phyloP scores from a whole-genome alignment of 2,888 invertebrate species.

The Caenorhabditis panamensis region DNA sequence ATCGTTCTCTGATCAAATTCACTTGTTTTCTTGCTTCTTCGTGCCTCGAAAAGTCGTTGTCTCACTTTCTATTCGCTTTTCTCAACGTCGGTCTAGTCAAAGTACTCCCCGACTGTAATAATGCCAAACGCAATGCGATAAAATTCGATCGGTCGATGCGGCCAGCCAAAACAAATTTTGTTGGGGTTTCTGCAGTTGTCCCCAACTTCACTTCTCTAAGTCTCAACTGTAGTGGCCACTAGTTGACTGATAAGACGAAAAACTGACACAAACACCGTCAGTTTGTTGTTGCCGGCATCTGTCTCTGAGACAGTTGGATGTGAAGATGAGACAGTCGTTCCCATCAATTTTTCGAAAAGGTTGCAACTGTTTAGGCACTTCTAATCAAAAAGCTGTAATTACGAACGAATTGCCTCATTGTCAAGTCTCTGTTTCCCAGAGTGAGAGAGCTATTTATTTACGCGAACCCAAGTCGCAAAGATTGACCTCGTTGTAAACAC shows the following conservation, averaged over 20 bases:
- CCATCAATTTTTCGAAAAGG: not conserved
- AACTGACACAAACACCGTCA: conserved; percentile 47
- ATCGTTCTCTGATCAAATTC: not conserved
- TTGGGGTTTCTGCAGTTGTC: conserved; percentile 33
- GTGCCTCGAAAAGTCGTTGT: too few species aligned
- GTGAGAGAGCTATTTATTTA: too few species aligned
- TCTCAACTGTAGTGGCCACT: conserved; percentile 38
- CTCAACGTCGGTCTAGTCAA: too few species aligned
- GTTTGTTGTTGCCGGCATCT: conserved; percentile 45
- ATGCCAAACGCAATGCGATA: not conserved
- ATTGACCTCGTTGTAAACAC: conserved; percentile 28
- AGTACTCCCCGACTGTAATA: not conserved
- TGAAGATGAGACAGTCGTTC: not conserved
- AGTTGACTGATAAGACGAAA: conserved; percentile 47
- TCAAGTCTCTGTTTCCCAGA: too few species aligned
- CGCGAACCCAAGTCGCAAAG: not conserved
- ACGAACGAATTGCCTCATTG: too few species aligned
- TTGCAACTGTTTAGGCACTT: too few species aligned
- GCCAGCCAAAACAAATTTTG: conserved; percentile 28
- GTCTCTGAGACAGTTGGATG: conserved; percentile 14
- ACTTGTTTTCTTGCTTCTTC: not conserved
- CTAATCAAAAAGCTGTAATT: too few species aligned
- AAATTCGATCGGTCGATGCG: conserved; percentile 16
- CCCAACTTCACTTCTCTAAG: conserved; percentile 11
- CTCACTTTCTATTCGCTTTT: too few species aligned